Evolutionary conservation across 2,113 vertebrate genomes (phyloP).

Genomic region (Triplophysa tibetana): DNA sequence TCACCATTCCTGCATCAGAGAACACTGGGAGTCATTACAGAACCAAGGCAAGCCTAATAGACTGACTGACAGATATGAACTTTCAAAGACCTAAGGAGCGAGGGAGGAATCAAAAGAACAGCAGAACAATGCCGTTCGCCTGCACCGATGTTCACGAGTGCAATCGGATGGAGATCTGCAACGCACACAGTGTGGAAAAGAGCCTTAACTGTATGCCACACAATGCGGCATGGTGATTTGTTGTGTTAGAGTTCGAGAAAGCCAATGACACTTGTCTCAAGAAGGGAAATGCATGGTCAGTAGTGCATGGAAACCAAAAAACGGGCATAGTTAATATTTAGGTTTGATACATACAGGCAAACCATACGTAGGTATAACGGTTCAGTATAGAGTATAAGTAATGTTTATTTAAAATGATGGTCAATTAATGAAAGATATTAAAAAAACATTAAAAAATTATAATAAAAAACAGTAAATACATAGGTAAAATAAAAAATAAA

Average conservation of each 20-base stretch:
- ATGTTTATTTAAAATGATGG: no score
- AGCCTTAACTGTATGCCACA: constrained; percentile 26
- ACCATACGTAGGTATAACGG: no score
- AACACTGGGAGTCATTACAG: constrained; percentile 72
- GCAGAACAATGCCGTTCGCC: constrained; percentile 40
- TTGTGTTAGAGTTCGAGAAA: constrained; percentile 38
- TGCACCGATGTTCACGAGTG: constrained; percentile 6
- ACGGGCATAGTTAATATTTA: no score
- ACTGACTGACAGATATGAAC: constrained; percentile 68
- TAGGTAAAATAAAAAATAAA: no score
- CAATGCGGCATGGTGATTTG: constrained; percentile 33
- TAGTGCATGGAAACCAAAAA: neutral
- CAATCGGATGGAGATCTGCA: constrained; percentile 38
- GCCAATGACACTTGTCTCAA: constrained; percentile 37
- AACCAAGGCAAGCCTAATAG: constrained; percentile 67
- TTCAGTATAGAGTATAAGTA: no score
- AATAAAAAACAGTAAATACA: no score
- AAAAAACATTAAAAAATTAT: no score
- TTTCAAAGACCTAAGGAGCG: constrained; percentile 49
- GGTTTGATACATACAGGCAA: no score
- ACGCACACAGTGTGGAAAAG: constrained; percentile 38
- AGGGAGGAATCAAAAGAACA: constrained; percentile 47
- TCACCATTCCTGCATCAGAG: constrained; percentile 67
- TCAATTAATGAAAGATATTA: no score
- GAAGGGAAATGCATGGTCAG: constrained; percentile 30